phyloP scores from a whole-genome alignment of 2,888 invertebrate species.

The Hylaea fasciaria region DNA sequence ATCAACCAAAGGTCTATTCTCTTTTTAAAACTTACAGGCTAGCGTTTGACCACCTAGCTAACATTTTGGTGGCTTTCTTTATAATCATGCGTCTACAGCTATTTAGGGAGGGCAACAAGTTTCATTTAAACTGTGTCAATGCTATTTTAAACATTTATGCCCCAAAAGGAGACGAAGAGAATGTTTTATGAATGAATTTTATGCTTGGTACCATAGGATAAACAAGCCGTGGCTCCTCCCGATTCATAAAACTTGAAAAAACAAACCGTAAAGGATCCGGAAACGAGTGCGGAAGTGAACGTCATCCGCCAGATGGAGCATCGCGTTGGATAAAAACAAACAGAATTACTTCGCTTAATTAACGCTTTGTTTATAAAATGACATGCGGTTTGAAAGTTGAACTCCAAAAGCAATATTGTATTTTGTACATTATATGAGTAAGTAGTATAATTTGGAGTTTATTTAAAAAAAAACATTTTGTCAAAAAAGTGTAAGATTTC shows the following conservation, averaged over 20 bases:
- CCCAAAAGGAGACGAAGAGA: neutral
- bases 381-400: neutral
- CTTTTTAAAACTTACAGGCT: too few relatives aligned
- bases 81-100: neutral
- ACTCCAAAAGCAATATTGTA: neutral
- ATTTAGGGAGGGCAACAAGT: too few relatives aligned
- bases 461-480: too few relatives aligned
- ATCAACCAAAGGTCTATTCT: constrained; percentile 1
- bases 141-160: too few relatives aligned
- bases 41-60: too few relatives aligned
- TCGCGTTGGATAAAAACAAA: constrained; percentile 41
- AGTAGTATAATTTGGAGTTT: too few relatives aligned
- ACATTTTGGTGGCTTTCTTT: too few relatives aligned
- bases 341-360: constrained; percentile 19
- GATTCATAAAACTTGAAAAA: constrained; percentile 74
- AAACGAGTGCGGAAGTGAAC: constrained; percentile 76
- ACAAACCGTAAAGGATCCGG: constrained; percentile 75
- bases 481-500: too few relatives aligned
- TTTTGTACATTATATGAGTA: too few relatives aligned
- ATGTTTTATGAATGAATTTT: constrained; percentile 64
- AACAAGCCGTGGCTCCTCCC: constrained; percentile 67
- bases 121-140: too few relatives aligned
- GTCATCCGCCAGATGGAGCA: constrained; percentile 80
- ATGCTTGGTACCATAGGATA: constrained; percentile 55
- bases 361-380: neutral